Base-by-base conservation (phyloP, 2,113 vertebrate genomes). In the Propithecus coquereli region DNA sequence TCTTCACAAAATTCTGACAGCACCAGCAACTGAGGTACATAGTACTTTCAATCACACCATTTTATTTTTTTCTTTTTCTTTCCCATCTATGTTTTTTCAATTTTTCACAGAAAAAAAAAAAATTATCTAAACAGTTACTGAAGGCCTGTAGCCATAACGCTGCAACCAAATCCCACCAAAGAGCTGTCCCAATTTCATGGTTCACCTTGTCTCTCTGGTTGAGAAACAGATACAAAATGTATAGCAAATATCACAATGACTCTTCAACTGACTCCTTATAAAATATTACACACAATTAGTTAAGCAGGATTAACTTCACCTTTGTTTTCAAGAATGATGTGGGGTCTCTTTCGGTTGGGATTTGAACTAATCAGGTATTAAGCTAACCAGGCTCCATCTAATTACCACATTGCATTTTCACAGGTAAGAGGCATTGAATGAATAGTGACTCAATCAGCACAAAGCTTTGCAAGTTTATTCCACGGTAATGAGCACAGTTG, bases 1-100 rank as follows among this genome's bases (percentile, higher is more conserved):
- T 95, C 50, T 95, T 81, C 57, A 93, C 37, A 88, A 91, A 80
- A 81, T 81, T 61, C 45, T 91, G 79, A 82, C 65, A 94, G 66
- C 9, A 70, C 10, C n/a, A 65, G 73, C 32, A 87, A 91, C 43
- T 70, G 66, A 89, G 9, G 61, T 91, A 79, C 7, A 54, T 23
- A 61, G 32, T 74, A 70, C 61, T 95, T 95, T 68, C 63, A 74
- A 32, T 54, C n/a, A 74, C 12, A 68, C 88, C 37, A 73, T 50
- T 88, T 88, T 84, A 2, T 59, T 59, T 59, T 14, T 27, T 66
- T 87, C 34, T 68, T 93, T 90, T 94, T 66, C 20, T 54, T 77
- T 74, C 37, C 80, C n/a, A 85, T 57, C 2, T 81, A 0, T 61
- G 70, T 68, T 59, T 57, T 89, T 32, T 12, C 52, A 74, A 0